Evolutionary conservation across 2,113 vertebrate species (phyloP).

Genomic region (Saguinus midas): DNA sequence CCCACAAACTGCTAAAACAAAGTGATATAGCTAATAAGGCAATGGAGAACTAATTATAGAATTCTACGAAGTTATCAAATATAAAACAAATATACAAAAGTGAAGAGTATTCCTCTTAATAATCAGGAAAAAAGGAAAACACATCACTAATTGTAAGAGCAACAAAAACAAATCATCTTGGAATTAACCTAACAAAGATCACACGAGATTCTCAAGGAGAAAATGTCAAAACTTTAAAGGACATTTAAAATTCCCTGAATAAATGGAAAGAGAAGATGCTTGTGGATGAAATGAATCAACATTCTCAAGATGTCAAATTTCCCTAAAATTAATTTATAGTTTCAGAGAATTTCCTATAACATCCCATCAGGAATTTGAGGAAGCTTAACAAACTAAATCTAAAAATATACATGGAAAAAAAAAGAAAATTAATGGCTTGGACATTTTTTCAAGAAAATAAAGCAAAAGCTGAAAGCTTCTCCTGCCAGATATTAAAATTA

Average conservation of each 20-base stretch:
- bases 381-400: background rate
- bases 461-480: background rate
- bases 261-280: background rate
- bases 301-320: background rate
- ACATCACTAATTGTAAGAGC: too few relatives aligned
- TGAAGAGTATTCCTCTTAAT: background rate
- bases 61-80: background rate
- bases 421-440: background rate
- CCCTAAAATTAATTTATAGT: background rate
- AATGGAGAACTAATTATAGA: background rate
- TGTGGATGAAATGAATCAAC: background rate
- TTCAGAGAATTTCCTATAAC: background rate
- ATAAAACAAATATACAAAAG: background rate
- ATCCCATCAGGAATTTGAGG: background rate
- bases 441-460: slow-evolving; percentile 12
- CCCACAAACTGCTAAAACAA: background rate
- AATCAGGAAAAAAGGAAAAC: background rate
- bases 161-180: background rate
- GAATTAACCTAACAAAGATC: background rate
- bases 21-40: background rate
- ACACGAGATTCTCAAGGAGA: background rate
- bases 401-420: background rate
- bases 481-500: background rate
- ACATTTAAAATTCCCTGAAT: background rate
- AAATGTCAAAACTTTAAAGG: background rate